Base-by-base conservation (phyloP, 1,140 invertebrate species). In the Popillia japonica region DNA sequence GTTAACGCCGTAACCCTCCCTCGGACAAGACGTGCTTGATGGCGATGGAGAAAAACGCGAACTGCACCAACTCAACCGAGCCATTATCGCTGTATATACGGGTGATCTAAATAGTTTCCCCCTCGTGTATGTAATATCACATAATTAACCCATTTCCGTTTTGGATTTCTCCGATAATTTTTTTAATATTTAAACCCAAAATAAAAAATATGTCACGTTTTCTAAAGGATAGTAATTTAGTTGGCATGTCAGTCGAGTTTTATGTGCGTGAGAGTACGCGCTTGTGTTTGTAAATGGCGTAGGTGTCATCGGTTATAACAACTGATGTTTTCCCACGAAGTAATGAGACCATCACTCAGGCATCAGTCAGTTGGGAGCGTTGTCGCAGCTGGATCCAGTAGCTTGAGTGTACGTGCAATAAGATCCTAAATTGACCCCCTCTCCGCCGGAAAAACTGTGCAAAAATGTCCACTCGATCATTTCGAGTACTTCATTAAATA, bases 391-490 rank as follows among this genome's bases (percentile, higher is more conserved):
- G 80, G 77, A 59, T 73, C 44, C 64, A 42, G 77, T 77, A 79
- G 78, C 72, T 76, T 77, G 80, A 76, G 42, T n/a, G 2, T 34
- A 34, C 27, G 27, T 27, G 77, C 78, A 81, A 79, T 78, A 79
- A 81, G 80, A 78, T 77, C 78, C 41, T 34, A 34, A 34, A 34
- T 34, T 34, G 27, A n/a, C n/a, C n/a, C n/a, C n/a, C n/a, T 22
- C 68, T 27, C 59, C 22, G 7, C 6, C 40, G 7, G 20, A 34
- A 44, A n/a, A 44, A 41, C 9, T 77, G 55, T 41, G 55, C 40
- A 74, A 42, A 74, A 48, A 40, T 78, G 80, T 80, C 80, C 79
- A 81, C 80, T 81, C 80, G 59, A 81, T 81, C 80, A 81, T 81
- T 78, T 80, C 80, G 64, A 79, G 80, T 40, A 81, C 77, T 79